These are phyloP conservation scores for Oscheius sp. DNA, from an alignment of 1,140 invertebrate genomes.

Conservation along the genomic window DNA sequence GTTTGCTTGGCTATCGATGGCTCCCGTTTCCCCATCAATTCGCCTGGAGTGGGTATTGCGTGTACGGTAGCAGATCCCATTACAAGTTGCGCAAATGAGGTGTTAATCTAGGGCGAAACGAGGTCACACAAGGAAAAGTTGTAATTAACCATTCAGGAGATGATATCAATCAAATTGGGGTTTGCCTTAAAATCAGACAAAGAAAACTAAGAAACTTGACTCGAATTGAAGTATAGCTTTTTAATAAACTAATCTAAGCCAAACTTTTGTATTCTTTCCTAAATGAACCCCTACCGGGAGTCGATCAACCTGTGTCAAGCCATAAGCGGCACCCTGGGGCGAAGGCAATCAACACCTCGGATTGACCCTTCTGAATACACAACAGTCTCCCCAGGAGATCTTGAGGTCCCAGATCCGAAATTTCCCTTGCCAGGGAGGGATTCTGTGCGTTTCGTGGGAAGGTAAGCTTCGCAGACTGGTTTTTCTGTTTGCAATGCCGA, in stretches of 20 bases:
- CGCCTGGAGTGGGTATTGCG: not conserved
- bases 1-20: constrained; percentile 8
- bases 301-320: constrained; percentile 4
- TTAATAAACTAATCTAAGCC: no score
- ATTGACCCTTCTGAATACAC: not conserved
- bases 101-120: not conserved
- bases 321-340: not conserved
- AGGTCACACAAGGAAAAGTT: not conserved
- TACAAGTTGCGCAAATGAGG: not conserved
- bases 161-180: not conserved
- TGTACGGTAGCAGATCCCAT: constrained; percentile 7
- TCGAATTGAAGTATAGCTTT: no score
- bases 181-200: not conserved
- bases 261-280: not conserved
- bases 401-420: not conserved
- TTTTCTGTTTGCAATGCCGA: constrained; percentile 1
- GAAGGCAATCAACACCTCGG: constrained; percentile 4
- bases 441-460: not conserved
- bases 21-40: constrained; percentile 13
- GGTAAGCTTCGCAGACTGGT: constrained; percentile 10
- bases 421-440: not conserved
- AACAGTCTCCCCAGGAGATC: not conserved
- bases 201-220: not conserved
- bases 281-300: not conserved
- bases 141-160: not conserved